Evolutionary conservation across 35 echinoderm and acorn worm species (phyloP), one percentile per base, ranked within the genome.

Genomic region (Apostichopus parvimensis): DNA sequence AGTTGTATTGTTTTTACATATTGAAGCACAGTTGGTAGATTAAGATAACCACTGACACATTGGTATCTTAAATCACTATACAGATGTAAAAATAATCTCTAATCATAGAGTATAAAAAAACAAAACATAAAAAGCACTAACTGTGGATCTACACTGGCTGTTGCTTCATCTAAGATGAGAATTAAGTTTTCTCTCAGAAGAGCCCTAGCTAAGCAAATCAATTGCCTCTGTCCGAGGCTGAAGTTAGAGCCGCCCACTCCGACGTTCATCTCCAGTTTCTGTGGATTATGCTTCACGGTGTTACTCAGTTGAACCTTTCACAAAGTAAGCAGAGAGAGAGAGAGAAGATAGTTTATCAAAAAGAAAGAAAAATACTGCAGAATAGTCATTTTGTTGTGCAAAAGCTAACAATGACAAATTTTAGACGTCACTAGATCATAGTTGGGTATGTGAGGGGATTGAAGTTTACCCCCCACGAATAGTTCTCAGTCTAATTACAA

Each of bases 91-190:
- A 61, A 11, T 45, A 2, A 61, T n/a, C 58, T 11, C 58, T 64
- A 78, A 53, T 54, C 24, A 79, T 5, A 73, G 13, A 45, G 34
- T 45, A 25, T 45, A 25, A 25, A 25, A 28, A 28, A 26, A 7
- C 0, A 23, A 73, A 22, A 57, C n/a, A 4, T 14, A 55, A 24
- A 64, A 7, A 25, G 13, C 4, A 93, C 92, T 78, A 76, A 94
- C 93, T 79, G 68, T 58, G 71, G 94, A 88, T 95, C 94, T 28
- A 95, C 94, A 87, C 85, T 92, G 20, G 94, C 94, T 20, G 94
- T 95, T 14, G 94, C 94, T 88, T 95, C 94, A 92, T 95, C 94
- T 73, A 95, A 15, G 18, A 95, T 92, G 8, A 95, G 86, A 58
- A 95, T 92, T 21, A 28, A 55, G 52, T 92, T 95, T 55, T 56